Evolutionary conservation across 2,888 invertebrate genomes (phyloP).

Genomic region (Aspidapion aeneum): DNA sequence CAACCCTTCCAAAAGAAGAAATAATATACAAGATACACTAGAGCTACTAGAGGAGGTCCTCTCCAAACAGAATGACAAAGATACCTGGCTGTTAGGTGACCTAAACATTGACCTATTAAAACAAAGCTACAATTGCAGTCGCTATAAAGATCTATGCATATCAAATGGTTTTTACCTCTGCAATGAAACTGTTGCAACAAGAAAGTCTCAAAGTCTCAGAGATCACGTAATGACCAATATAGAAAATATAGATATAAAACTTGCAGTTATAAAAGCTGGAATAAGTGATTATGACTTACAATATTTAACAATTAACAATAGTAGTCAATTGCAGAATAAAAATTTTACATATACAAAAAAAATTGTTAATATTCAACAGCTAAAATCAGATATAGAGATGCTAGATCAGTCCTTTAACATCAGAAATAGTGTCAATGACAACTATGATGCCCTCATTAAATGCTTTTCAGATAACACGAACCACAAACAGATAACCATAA

Average conservation of each 20-base stretch:
- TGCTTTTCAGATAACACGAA: neutral
- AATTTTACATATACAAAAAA: neutral
- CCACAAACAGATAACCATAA: neutral
- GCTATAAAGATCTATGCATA: neutral
- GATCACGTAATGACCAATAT: neutral
- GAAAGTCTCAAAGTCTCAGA: neutral
- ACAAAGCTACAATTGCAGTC: neutral
- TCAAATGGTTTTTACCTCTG: neutral
- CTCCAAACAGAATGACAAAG: neutral
- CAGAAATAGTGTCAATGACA: neutral
- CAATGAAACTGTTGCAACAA: neutral
- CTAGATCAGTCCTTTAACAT: neutral
- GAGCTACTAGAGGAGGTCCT: neutral
- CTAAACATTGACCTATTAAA: neutral
- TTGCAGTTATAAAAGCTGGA: neutral
- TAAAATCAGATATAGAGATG: neutral
- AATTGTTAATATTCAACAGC: constrained; percentile 6
- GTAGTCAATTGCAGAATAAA: too few relatives aligned
- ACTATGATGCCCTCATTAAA: neutral
- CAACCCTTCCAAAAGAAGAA: neutral
- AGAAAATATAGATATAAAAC: neutral
- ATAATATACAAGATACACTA: neutral
- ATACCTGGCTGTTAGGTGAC: neutral
- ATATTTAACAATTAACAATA: neutral
- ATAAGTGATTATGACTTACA: neutral